phyloP scores from a whole-genome alignment of 2,888 invertebrate species.

The Odontomyia ornata region DNA sequence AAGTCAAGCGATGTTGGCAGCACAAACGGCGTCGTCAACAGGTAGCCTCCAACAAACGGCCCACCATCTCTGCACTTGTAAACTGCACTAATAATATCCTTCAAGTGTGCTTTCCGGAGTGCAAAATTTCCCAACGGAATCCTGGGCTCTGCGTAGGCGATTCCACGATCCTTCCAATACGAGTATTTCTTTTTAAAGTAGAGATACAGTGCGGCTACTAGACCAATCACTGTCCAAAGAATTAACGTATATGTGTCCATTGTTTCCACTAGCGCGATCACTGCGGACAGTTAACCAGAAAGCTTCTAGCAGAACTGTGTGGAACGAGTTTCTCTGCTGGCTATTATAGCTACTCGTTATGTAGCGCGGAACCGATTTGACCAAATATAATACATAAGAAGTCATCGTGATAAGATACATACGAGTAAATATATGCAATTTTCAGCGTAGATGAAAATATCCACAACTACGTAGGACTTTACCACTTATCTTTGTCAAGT shows the following conservation, averaged over 20 bases:
- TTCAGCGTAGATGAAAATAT: too few species aligned
- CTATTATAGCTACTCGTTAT: background rate
- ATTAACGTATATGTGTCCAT: background rate
- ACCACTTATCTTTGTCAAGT: too few species aligned
- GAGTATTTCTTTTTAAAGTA: slow-evolving; percentile 35
- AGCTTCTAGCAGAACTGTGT: background rate
- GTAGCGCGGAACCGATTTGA: background rate
- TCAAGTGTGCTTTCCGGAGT: slow-evolving; percentile 43
- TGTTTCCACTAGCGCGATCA: too few species aligned
- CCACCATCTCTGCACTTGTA: slow-evolving; percentile 52
- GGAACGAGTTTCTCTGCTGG: background rate
- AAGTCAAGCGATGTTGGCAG: slow-evolving; percentile 58
- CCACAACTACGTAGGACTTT: too few species aligned
- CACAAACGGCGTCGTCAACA: slow-evolving; percentile 53
- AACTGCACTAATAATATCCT: slow-evolving; percentile 46
- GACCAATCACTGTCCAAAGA: background rate
- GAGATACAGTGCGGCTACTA: background rate
- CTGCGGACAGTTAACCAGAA: background rate
- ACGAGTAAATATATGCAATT: too few species aligned
- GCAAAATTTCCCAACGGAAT: slow-evolving; percentile 49
- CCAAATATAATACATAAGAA: background rate
- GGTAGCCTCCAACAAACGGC: slow-evolving; percentile 55
- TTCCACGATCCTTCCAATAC: slow-evolving; percentile 47
- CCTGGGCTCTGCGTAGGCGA: slow-evolving; percentile 43
- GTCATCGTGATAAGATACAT: too few species aligned